Conservation (phyloP, 2,797 vertebrate species). For the Limnodromus scolopaceus region DNA sequence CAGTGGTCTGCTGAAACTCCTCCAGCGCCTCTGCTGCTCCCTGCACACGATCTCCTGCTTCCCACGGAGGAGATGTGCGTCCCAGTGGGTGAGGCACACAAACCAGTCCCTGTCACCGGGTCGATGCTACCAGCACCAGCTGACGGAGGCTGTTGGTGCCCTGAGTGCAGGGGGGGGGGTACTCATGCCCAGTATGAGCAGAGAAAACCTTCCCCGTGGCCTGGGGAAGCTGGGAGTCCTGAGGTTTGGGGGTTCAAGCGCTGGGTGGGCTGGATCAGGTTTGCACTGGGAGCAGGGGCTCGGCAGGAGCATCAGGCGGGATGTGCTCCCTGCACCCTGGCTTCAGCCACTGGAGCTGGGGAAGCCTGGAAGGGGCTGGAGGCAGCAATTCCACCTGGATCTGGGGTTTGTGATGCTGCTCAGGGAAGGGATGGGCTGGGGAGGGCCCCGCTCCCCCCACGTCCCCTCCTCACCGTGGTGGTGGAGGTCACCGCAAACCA, state of each 20-base stretch:
- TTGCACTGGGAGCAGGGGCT: neutral
- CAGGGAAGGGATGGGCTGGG: neutral
- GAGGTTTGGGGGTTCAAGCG: fast-evolving
- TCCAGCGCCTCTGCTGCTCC: neutral
- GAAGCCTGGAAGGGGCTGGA: neutral
- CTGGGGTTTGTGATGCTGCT: neutral
- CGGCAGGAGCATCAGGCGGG: neutral
- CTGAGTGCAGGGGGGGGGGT: fast-evolving
- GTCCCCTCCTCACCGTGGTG: constrained; percentile 9
- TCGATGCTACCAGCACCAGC: neutral
- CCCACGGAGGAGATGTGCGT: fast-evolving
- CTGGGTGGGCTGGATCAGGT: neutral
- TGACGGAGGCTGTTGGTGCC: fast-evolving
- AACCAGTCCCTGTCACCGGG: neutral
- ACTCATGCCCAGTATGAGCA: neutral
- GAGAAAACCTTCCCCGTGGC: neutral
- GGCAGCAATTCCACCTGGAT: fast-evolving
- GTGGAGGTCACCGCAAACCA: constrained; percentile 54
- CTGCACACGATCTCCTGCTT: neutral
- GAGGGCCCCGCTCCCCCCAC: neutral
- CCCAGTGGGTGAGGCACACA: neutral
- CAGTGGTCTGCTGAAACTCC: neutral
- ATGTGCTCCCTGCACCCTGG: fast-evolving
- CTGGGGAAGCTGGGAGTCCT: fast-evolving
- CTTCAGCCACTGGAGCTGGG: neutral